Conservation (phyloP, 2,113 vertebrate species). For the Notechis scutatus region DNA sequence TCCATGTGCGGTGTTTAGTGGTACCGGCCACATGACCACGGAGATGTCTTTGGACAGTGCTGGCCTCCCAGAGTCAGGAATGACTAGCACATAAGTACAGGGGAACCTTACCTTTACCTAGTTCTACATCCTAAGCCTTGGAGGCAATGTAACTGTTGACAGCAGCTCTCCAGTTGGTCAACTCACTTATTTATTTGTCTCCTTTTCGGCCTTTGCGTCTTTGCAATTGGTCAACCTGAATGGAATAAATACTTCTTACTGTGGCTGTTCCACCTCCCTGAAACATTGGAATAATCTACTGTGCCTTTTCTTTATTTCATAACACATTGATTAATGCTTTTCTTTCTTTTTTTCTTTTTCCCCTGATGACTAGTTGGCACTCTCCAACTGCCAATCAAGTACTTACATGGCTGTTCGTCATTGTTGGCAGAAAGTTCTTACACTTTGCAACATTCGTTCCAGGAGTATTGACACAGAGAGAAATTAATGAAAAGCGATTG, state of each 20-base stretch:
- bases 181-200: background rate
- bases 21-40: too few species aligned
- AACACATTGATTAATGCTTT: constrained; percentile 30
- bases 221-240: background rate
- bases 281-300: constrained; percentile 4
- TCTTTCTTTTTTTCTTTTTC: background rate
- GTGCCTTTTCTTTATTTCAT: constrained; percentile 6
- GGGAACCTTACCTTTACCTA: background rate
- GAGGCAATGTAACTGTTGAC: background rate
- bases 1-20: too few species aligned
- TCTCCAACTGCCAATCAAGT: constrained; percentile 19
- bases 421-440: constrained; percentile 33
- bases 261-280: background rate
- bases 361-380: background rate
- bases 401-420: constrained; percentile 3
- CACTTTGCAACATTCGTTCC: constrained; percentile 31
- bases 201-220: background rate
- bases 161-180: background rate
- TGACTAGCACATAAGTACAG: too few species aligned
- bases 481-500: constrained; percentile 32
- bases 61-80: too few species aligned
- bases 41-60: too few species aligned
- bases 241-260: background rate
- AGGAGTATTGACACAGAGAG: constrained; percentile 6
- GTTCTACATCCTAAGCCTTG: background rate